Evolutionary conservation across 2,888 invertebrate genomes (phyloP), one percentile per base, ranked within the genome.

Genomic region (Conops quadrifasciatus): DNA sequence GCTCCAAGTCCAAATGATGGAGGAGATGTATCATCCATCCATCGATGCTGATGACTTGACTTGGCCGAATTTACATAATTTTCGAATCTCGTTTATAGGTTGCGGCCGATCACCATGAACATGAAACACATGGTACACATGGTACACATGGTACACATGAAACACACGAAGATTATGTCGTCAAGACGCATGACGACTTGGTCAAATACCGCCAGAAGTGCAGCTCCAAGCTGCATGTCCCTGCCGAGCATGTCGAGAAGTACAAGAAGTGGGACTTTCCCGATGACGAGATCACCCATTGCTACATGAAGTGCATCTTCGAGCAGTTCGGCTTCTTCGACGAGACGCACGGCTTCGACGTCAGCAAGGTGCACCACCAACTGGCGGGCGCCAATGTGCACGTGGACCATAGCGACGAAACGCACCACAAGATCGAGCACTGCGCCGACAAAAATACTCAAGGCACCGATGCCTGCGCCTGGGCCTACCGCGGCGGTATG

Each of bases 271-370:
- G 81, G 83, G 77, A 83, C 9, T 86, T 79, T 63, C 78, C 80
- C 1, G 81, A 85, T 67, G 84, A 86, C 70, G 81, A 82, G 45
- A 78, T 77, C 43, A 83, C 82, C 13, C 82, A 76, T 45, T 84
- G 84, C 76, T 86, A 85, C 58, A 71, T 86, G 73, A 82, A 82
- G 71, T 86, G 86, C 64, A 72, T 85, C 26, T 81, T 85, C 43
- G 81, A 81, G 74, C 77, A 84, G 56, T 84, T 86, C 71, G 85
- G 82, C 0, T 74, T 86, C 30, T 86, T 82, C 67, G 81, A 84
- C 51, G 78, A 78, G 0, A 75, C 73, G 2, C 73, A 78, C 1
- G 86, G 86, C 7, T 85, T 83, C 74, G 79, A 83, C 76, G 80
- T 84, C 5, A 80, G 84, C 63, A 80, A 85, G 76, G 73, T 86